These are phyloP conservation scores for Lophius piscatorius DNA, from an alignment of 2,113 vertebrate species.

Conservation along the genomic window DNA sequence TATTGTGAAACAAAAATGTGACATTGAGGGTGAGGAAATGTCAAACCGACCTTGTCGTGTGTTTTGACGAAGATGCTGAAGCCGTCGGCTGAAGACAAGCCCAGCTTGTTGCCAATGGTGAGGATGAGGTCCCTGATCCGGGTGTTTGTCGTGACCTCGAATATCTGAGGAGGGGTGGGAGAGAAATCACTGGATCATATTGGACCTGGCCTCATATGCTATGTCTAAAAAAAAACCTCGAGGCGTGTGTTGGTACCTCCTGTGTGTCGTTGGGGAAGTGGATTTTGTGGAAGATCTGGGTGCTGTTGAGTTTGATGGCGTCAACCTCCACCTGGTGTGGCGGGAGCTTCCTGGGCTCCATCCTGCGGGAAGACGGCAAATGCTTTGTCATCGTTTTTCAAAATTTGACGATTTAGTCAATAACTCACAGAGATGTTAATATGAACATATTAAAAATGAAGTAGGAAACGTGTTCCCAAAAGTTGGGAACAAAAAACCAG, in stretches of 20 bases:
- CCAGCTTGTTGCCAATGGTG: constrained; percentile 78
- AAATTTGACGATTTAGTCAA: no score
- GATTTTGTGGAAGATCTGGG: constrained; percentile 90
- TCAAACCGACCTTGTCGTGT: constrained; percentile 86
- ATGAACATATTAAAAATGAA: no score
- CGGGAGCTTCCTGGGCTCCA: constrained; percentile 89
- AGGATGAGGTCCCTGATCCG: constrained; percentile 86
- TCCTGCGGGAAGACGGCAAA: constrained; percentile 70
- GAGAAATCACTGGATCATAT: background rate
- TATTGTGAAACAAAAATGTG: background rate
- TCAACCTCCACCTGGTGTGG: constrained; percentile 92
- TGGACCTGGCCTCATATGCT: background rate
- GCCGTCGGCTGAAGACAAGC: constrained; percentile 87
- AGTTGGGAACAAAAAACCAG: no score
- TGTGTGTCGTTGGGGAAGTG: constrained; percentile 88
- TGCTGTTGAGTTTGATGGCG: constrained; percentile 87
- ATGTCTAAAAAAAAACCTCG: background rate
- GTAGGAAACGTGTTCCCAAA: no score
- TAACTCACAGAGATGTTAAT: no score
- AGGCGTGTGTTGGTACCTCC: constrained; percentile 77
- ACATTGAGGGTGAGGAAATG: background rate
- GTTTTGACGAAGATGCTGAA: constrained; percentile 95
- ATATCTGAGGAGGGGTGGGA: constrained; percentile 72
- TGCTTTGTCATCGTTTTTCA: background rate
- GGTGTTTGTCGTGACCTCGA: constrained; percentile 86